These are phyloP conservation scores for Sesia apiformis DNA, from an alignment of 2,888 invertebrate genomes.

Conservation along the genomic window DNA sequence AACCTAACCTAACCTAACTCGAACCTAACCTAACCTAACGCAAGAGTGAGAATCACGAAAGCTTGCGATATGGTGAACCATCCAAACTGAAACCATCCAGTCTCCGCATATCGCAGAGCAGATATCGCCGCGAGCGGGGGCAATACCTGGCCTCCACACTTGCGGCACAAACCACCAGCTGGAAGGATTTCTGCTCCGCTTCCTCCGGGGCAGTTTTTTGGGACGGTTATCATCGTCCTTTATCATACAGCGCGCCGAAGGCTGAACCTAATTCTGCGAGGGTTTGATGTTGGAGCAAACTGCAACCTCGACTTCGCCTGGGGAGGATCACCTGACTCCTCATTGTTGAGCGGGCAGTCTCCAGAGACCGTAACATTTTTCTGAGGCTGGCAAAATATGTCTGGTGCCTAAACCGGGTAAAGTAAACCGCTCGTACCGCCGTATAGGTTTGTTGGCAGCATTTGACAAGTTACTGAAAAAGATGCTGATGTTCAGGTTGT, in stretches of 20 bases:
- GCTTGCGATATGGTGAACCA: too few relatives aligned
- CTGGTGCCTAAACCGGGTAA: slow-evolving; percentile 9
- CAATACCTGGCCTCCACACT: background rate
- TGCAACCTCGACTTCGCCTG: slow-evolving; percentile 6
- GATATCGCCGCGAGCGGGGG: background rate
- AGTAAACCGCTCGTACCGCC: slow-evolving; percentile 3
- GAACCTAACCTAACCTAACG: too few relatives aligned
- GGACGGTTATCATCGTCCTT: slow-evolving; percentile 11
- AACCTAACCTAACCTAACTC: too few relatives aligned
- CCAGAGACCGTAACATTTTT: background rate
- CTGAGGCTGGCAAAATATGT: slow-evolving; percentile 6
- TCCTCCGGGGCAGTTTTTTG: slow-evolving; percentile 8
- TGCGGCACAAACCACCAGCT: slow-evolving; percentile 3
- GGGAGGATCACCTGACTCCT: slow-evolving; percentile 7
- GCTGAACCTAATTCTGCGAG: background rate
- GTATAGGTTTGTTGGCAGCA: background rate
- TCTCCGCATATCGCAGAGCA: too few relatives aligned
- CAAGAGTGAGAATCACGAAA: too few relatives aligned
- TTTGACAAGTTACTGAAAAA: background rate
- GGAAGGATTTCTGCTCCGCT: slow-evolving; percentile 10
- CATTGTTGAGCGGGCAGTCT: slow-evolving; percentile 4
- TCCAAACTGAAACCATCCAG: too few relatives aligned
- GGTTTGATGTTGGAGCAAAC: background rate
- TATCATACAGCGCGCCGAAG: background rate
- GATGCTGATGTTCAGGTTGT: background rate